Conservation (phyloP, 2,888 invertebrate genomes). For the Mythimna impura region DNA sequence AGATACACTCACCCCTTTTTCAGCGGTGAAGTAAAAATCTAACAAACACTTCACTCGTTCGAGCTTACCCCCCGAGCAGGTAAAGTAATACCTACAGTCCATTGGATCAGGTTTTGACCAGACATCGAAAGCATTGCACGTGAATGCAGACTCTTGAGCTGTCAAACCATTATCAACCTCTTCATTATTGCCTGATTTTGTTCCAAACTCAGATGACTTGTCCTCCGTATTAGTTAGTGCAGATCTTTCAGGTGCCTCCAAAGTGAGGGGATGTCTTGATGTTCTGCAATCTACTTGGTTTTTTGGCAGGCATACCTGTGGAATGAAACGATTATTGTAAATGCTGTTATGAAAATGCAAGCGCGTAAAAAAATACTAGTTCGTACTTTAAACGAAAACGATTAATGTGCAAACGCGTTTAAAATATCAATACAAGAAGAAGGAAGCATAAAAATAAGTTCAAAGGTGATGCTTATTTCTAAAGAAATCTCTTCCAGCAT, state of each 20-base stretch:
- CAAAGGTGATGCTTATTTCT: no score
- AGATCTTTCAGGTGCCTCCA: no score
- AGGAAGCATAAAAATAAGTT: no score
- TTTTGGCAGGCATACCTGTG: slow-evolving; percentile 3
- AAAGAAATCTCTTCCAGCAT: no score
- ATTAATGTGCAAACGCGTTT: no score
- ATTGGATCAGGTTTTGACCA: not conserved
- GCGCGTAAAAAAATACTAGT: no score
- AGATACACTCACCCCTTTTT: not conserved
- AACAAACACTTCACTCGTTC: not conserved
- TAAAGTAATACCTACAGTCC: not conserved
- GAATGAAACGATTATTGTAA: not conserved
- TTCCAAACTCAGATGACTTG: not conserved
- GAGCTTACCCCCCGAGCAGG: not conserved
- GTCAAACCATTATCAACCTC: not conserved
- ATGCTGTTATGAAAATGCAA: not conserved
- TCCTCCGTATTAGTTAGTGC: not conserved
- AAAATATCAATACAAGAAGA: no score
- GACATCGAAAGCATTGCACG: not conserved
- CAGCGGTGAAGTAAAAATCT: not conserved
- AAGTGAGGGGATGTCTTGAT: not conserved
- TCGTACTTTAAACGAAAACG: no score
- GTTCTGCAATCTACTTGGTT: not conserved
- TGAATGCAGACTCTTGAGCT: not conserved
- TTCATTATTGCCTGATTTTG: not conserved